Evolutionary conservation across 2,888 invertebrate species (phyloP), one percentile per base, ranked within the genome.

Genomic region (Acronicta psi): DNA sequence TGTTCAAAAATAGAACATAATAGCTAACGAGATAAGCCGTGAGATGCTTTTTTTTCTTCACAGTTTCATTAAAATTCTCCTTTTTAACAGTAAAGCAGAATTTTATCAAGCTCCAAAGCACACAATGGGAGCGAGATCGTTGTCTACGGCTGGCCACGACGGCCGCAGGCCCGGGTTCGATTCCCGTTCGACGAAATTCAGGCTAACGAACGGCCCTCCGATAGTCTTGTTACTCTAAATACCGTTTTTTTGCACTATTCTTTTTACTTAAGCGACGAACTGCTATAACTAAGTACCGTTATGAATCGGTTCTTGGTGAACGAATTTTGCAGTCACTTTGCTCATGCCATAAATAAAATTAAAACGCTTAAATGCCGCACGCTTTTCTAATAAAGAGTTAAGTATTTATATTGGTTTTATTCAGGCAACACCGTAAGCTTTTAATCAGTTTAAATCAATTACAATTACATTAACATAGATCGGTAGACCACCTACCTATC

Each of bases 71-170:
- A 87, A 87, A 86, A 82, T 87, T 83, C 82, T 82, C 75, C 57
- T 75, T 75, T 80, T 81, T 82, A 82, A 80, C 83, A 74, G 82
- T 81, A 81, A 84, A 85, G 82, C 75, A 86, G 84, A 87, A 87
- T 86, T 84, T 89, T 89, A 90, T 91, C 92, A 82, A 73, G 79
- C 79, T 81, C 77, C 81, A 83, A 85, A 84, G 87, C 83, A 87
- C 85, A 93, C 92, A 92, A 92, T 92, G 90, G 90, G 72, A 77
- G 76, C 77, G 78, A 90, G 92, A 92, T 92, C 88, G 80, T 92
- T 92, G 90, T 92, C 91, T 73, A 71, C 73, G 71, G 73, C 75
- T 75, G 57, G 80, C 83, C 89, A 89, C 90, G 89, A 85, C 82
- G 82, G 83, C 86, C 83, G 74, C 79, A 66, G 86, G 85, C 83